Evolutionary conservation across 1,140 invertebrate genomes (phyloP).

Genomic region (Carcinoscorpius rotundicauda): DNA sequence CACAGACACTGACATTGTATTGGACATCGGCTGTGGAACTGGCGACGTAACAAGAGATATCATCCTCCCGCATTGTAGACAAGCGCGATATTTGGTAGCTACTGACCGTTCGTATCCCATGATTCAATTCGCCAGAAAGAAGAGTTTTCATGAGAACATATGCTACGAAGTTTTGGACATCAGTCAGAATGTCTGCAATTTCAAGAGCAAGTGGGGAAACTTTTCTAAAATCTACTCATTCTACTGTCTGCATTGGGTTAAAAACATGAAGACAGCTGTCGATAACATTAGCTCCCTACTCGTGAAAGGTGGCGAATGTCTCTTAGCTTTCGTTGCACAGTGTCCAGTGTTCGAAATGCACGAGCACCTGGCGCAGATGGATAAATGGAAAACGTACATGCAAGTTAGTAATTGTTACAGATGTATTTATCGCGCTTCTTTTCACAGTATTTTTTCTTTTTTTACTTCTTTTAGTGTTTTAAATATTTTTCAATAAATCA

Average conservation of each 20-base stretch:
- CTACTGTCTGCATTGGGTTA: slow-evolving; percentile 70
- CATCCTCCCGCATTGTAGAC: slow-evolving; percentile 39
- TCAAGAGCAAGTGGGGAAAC: slow-evolving; percentile 18
- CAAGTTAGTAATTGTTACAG: slow-evolving; percentile 30
- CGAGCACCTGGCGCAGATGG: slow-evolving; percentile 41
- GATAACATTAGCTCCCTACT: slow-evolving; percentile 51
- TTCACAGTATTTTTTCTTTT: no score
- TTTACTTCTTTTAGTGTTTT: no score
- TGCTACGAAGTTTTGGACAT: slow-evolving; percentile 54
- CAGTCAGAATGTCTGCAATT: slow-evolving; percentile 35
- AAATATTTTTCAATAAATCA: no score
- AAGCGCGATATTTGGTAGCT: background rate
- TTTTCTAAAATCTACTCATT: slow-evolving; percentile 65
- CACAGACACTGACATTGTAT: slow-evolving; percentile 38
- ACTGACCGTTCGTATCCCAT: slow-evolving; percentile 33
- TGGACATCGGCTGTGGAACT: slow-evolving; percentile 68
- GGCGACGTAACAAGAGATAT: slow-evolving; percentile 55
- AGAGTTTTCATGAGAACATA: slow-evolving; percentile 32
- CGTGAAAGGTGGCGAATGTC: slow-evolving; percentile 47
- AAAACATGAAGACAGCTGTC: slow-evolving; percentile 39
- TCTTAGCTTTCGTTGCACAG: slow-evolving; percentile 54
- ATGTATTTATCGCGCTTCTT: background rate
- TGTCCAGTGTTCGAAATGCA: slow-evolving; percentile 59
- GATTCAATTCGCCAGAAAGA: slow-evolving; percentile 48
- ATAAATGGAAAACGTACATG: slow-evolving; percentile 52